phyloP scores from a whole-genome alignment of 2,888 invertebrate genomes.

The Cerceris rybyensis region DNA sequence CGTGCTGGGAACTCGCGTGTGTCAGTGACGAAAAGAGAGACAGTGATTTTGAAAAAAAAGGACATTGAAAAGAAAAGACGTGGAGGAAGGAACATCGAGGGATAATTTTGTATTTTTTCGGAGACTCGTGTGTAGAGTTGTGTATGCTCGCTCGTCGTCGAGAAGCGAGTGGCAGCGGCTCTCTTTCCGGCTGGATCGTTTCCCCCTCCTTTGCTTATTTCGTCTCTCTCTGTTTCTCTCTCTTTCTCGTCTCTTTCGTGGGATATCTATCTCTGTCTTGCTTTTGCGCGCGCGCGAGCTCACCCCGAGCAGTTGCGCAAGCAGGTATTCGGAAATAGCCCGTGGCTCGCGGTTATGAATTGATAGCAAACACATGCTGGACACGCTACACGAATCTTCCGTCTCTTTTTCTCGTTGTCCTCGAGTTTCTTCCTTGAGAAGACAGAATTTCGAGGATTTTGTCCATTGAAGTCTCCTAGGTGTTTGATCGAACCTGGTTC shows the following conservation, averaged over 20 bases:
- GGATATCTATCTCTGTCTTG: neutral
- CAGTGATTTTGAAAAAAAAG: too few relatives aligned
- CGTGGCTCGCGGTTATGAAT: conserved; percentile 74
- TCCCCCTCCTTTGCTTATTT: conserved; percentile 6
- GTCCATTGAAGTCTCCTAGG: neutral
- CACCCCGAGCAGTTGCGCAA: conserved; percentile 67
- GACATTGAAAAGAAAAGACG: too few relatives aligned
- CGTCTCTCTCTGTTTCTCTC: conserved; percentile 10
- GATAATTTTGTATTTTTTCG: conserved; percentile 55
- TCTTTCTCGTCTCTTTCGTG: neutral
- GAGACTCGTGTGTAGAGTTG: neutral
- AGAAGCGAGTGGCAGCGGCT: neutral
- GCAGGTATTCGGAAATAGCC: conserved; percentile 77
- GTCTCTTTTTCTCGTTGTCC: conserved; percentile 24
- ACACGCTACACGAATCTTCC: conserved; percentile 49
- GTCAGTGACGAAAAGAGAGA: too few relatives aligned
- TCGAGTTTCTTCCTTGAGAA: neutral
- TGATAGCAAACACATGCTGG: conserved; percentile 79
- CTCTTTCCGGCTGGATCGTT: conserved; percentile 10
- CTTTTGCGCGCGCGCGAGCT: neutral
- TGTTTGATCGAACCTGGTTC: too few relatives aligned
- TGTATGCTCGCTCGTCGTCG: neutral
- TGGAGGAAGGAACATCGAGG: conserved; percentile 18
- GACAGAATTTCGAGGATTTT: neutral
- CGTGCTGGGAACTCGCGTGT: too few relatives aligned